A percentile compares a stretch with the other conserved stretches of the same genome.
phyloP scores from a whole-genome alignment of 2,888 invertebrate species.

The Platycnemis pennipes region DNA sequence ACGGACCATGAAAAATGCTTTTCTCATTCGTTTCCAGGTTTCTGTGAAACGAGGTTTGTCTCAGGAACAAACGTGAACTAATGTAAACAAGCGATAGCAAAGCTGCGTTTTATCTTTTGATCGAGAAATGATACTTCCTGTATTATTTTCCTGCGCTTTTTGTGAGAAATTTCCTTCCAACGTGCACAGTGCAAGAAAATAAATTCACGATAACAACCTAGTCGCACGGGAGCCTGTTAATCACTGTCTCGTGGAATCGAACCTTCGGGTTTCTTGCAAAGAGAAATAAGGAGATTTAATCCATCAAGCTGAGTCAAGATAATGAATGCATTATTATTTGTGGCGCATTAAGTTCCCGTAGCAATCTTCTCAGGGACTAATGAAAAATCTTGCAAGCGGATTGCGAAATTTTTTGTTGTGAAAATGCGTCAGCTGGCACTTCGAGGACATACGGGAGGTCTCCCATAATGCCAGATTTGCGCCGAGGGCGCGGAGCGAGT shows the following conservation, averaged over 20 bases:
- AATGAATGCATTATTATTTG: not conserved
- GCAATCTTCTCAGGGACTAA: not conserved
- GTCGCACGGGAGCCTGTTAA: not conserved
- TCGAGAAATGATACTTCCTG: too few relatives aligned
- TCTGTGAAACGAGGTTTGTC: too few relatives aligned
- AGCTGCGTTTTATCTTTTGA: too few relatives aligned
- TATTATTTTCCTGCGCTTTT: too few relatives aligned
- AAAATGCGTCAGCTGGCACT: not conserved
- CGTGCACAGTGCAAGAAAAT: not conserved
- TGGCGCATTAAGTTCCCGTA: not conserved
- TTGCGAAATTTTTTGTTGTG: not conserved
- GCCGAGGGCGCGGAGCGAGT: not conserved
- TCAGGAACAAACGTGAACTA: too few relatives aligned
- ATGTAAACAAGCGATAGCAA: too few relatives aligned
- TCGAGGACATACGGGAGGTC: not conserved
- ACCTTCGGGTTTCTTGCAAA: not conserved
- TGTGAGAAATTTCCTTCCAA: too few relatives aligned
- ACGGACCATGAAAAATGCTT: too few relatives aligned
- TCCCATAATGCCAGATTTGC: not conserved
- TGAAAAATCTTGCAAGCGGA: not conserved
- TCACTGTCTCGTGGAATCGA: not conserved
- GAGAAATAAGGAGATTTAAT: not conserved
- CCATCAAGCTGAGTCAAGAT: not conserved
- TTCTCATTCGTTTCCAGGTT: too few relatives aligned
- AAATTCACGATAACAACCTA: not conserved